Base-by-base conservation (phyloP, 2,888 invertebrate genomes). In the Neria commutata region DNA sequence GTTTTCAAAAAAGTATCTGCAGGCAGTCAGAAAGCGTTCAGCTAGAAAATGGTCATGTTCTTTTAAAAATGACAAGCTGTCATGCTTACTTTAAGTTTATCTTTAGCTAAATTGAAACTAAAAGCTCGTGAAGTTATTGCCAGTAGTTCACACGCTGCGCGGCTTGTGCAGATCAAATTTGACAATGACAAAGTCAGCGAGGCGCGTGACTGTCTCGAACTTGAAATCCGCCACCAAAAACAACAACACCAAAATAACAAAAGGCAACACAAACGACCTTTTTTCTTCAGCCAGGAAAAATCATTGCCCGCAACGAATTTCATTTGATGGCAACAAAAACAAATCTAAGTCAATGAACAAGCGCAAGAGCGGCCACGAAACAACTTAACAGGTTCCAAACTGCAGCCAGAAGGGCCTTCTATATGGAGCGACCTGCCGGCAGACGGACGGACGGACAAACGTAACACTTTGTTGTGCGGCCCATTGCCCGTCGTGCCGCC, bases 171-270 rank as follows among this genome's bases (percentile, higher is more conserved):
- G 46, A 57, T 52, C 14, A 46, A 37, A 53, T 53, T 54, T 33
- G 58, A 58, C 58, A 58, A 21, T 54, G 57, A 58, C 40, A 21
- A 55, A 55, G 19, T 25, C 42, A 42, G 34, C 51, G 33, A 56
- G 52, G 54, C 57, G 63, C 62, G 65, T 62, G 63, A 63, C 58
- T 62, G 53, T 42, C 21, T 47, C 61, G 63, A 57, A 61, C 62
- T 67, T 67, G 59, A 58, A 62, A 51, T 57, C 48, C n/a, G 16
- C 48, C 34, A 33, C 10, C 21, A 25, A 3, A 8, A 33, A 6
- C 40, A 23, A 33, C 46, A 3, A 17, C 2, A 21, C 54, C 21
- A 47, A 34, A 54, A 61, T 54, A 34, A 19, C 47, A 61, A 55
- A 40, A 29, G 19, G 45, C 34, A 60, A 53, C 16, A 50, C 34